Evolutionary conservation across 2,797 vertebrate genomes (phyloP).

Genomic region (Chaetophractus vellerosus): DNA sequence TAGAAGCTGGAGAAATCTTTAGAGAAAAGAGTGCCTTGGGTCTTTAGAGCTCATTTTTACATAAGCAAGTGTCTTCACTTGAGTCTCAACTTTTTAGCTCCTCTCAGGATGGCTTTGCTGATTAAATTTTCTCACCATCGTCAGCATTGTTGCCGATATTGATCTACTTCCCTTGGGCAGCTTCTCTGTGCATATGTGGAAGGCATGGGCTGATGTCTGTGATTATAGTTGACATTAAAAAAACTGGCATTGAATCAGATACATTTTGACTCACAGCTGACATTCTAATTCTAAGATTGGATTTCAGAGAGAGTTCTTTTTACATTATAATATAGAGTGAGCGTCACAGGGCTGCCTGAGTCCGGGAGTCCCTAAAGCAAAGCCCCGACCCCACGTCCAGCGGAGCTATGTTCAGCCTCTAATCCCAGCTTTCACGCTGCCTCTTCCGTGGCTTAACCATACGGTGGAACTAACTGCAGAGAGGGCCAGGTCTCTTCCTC

Average conservation of each 20-base stretch:
- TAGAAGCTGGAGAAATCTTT: background rate
- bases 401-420: background rate
- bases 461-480: accelerated
- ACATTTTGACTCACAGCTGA: background rate
- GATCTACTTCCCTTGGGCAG: background rate
- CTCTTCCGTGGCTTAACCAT: too few relatives aligned
- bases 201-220: background rate
- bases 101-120: conserved; percentile 2
- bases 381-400: accelerated
- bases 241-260: background rate
- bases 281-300: conserved; percentile 17
- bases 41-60: background rate
- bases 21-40: background rate
- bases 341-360: background rate
- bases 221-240: conserved; percentile 34
- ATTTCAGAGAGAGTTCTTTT: background rate
- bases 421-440: too few relatives aligned
- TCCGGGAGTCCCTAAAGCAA: background rate
- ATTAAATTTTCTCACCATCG: background rate
- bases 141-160: background rate
- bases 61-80: background rate
- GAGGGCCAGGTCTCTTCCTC: background rate
- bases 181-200: conserved; percentile 23
- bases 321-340: background rate
- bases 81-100: background rate